Conservation (phyloP, 1,140 invertebrate species). For the Gryon sp. region DNA sequence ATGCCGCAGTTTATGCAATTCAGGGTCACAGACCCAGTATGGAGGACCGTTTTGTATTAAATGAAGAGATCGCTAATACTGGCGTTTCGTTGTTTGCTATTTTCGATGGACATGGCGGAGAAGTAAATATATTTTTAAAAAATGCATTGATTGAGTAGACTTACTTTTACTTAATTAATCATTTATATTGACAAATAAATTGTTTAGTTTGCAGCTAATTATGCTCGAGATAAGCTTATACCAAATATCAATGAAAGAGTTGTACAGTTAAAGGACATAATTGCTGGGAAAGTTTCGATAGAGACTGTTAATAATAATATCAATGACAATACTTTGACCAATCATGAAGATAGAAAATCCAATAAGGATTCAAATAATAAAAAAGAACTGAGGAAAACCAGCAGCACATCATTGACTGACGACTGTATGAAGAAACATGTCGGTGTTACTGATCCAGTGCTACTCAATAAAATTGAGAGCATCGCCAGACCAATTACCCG, state of each 20-base stretch:
- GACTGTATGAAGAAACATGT: constrained; percentile 80
- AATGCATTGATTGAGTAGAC: not conserved
- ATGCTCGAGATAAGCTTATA: constrained; percentile 90
- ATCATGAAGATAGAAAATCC: constrained; percentile 75
- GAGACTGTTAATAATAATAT: constrained; percentile 71
- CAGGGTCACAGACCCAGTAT: constrained; percentile 93
- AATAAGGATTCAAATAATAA: constrained; percentile 70
- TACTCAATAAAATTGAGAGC: constrained; percentile 84
- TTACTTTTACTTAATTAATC: constrained; percentile 4
- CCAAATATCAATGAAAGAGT: constrained; percentile 88
- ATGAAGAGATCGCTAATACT: constrained; percentile 80
- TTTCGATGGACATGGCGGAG: constrained; percentile 97
- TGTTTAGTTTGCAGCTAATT: constrained; percentile 93
- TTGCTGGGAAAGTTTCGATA: constrained; percentile 80
- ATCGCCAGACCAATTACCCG: constrained; percentile 83
- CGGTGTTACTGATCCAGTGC: constrained; percentile 85
- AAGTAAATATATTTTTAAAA: constrained; percentile 79
- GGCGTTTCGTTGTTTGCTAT: constrained; percentile 91
- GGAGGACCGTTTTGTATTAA: constrained; percentile 91
- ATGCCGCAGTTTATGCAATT: constrained; percentile 91
- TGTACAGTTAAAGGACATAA: constrained; percentile 84
- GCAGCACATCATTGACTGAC: constrained; percentile 81
- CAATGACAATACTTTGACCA: constrained; percentile 72
- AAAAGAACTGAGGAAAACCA: constrained; percentile 84
- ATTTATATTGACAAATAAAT: constrained; percentile 40